Conservation (phyloP, 2,888 invertebrate genomes). For the Yponomeuta cagnagella region DNA sequence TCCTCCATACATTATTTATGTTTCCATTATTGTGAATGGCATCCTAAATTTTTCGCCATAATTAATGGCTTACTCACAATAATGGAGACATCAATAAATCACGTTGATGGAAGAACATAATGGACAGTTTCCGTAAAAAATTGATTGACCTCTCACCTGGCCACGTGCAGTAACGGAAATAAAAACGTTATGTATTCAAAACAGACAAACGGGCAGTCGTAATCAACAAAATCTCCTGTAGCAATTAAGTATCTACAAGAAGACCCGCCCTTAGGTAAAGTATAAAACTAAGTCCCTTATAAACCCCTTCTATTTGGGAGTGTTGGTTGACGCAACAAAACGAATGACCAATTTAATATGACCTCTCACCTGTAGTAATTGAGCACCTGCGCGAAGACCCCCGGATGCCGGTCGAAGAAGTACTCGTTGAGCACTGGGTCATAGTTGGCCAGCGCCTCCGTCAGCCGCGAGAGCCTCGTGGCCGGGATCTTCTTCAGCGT, state of each 20-base stretch:
- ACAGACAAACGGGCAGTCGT: neutral
- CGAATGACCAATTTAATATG: neutral
- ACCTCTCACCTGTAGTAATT: conserved; percentile 91
- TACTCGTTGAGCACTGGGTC: conserved; percentile 99
- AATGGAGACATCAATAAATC: no score
- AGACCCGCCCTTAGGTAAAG: neutral
- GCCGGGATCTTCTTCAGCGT: conserved; percentile 98
- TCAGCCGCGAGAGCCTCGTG: conserved; percentile 93
- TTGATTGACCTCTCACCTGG: no score
- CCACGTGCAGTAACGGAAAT: neutral
- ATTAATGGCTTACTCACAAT: no score
- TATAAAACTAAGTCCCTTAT: no score
- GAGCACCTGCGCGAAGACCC: conserved; percentile 95
- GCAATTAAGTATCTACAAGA: neutral
- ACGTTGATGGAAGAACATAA: no score
- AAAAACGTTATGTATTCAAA: neutral
- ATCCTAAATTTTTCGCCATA: no score
- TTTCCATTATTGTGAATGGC: no score
- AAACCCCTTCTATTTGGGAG: neutral
- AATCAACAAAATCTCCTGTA: neutral
- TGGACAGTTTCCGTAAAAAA: no score
- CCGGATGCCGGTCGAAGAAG: conserved; percentile 99
- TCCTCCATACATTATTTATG: no score
- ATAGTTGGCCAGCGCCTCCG: conserved; percentile 98
- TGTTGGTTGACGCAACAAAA: neutral